Percentiles rank a stretch among this genome's conserved stretches.
These are phyloP conservation scores for Taurulus bubalis DNA, from an alignment of 2,113 vertebrate species.

Conservation along the genomic window DNA sequence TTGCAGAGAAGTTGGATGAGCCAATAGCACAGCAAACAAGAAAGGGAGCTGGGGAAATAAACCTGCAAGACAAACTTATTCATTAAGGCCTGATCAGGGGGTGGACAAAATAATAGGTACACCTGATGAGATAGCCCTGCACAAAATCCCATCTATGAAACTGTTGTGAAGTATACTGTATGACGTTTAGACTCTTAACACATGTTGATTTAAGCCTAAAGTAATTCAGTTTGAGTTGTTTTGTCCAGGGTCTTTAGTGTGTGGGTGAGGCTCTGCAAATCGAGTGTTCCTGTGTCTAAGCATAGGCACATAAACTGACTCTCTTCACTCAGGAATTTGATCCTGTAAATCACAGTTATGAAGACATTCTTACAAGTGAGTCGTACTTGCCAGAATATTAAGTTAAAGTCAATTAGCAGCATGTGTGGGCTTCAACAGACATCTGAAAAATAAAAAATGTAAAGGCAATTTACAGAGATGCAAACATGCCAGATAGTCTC, in stretches of 20 bases:
- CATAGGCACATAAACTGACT: not conserved
- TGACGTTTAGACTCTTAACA: not conserved
- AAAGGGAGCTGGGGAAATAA: not conserved
- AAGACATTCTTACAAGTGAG: not conserved
- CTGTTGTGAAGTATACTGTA: not conserved
- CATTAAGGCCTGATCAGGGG: not conserved
- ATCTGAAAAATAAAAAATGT: not conserved
- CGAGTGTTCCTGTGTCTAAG: constrained; percentile 10
- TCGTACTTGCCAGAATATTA: not conserved
- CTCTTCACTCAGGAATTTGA: not conserved
- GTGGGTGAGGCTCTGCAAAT: not conserved
- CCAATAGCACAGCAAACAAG: constrained; percentile 3
- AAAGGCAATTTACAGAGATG: not conserved
- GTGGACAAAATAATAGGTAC: constrained; percentile 10
- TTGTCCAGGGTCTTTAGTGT: not conserved
- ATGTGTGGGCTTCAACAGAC: not conserved
- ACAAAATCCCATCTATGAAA: not conserved
- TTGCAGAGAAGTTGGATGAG: not conserved
- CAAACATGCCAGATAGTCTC: constrained; percentile 2
- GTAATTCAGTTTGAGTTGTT: not conserved
- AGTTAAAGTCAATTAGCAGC: not conserved
- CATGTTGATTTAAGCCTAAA: not conserved
- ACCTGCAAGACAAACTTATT: not conserved
- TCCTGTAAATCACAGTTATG: not conserved
- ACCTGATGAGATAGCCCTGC: not conserved